These are phyloP conservation scores for Psix sp. DNA, from an alignment of 1,140 invertebrate species.

Conservation along the genomic window DNA sequence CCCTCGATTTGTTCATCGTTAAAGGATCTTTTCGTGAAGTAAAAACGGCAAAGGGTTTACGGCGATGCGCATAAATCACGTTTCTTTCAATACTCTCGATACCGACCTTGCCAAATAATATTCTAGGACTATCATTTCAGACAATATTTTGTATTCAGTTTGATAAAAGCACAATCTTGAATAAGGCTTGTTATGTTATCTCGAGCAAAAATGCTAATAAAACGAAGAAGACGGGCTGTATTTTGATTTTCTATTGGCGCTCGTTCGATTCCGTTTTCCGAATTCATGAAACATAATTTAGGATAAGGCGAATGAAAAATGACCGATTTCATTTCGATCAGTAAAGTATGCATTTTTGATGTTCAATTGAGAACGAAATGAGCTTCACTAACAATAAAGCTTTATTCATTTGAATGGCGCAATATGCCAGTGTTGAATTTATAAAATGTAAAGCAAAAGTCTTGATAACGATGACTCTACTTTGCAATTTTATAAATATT, in stretches of 20 bases:
- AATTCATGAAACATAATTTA: no score
- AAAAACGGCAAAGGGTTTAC: no score
- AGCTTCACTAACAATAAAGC: no score
- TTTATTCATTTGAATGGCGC: no score
- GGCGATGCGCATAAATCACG: constrained; percentile 23
- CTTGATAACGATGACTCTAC: neutral
- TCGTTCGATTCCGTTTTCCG: no score
- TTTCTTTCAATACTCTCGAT: constrained; percentile 27
- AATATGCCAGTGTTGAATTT: no score
- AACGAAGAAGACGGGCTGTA: no score
- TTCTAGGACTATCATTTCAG: constrained; percentile 6
- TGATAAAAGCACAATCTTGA: neutral
- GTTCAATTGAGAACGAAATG: no score
- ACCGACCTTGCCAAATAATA: constrained; percentile 28
- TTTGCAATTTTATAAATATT: constrained; percentile 34
- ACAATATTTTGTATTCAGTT: constrained; percentile 16
- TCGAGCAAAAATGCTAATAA: neutral
- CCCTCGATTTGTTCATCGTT: constrained; percentile 86
- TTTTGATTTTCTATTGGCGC: no score
- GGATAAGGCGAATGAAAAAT: no score
- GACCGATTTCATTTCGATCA: no score
- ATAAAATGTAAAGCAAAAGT: neutral
- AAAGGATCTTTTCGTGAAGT: constrained; percentile 90
- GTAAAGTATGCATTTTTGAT: no score
- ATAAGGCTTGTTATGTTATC: neutral